These are phyloP conservation scores for Spinus olivaceus DNA, from an alignment of 2,797 vertebrate species.

Conservation along the genomic window DNA sequence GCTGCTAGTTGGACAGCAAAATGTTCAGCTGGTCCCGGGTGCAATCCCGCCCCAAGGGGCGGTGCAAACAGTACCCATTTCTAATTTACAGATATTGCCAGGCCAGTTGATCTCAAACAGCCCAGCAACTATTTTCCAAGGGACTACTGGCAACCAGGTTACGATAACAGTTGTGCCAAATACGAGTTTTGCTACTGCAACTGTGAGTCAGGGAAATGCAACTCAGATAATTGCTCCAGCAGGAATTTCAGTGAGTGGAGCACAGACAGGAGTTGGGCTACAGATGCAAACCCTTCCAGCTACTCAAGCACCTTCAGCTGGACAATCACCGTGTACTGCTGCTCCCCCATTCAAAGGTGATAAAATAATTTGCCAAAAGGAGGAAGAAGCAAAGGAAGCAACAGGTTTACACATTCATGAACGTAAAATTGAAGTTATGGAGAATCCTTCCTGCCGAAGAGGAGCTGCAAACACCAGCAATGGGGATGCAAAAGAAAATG, in stretches of 20 bases:
- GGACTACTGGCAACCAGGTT: slow-evolving; percentile 90
- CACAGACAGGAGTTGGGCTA: slow-evolving; percentile 85
- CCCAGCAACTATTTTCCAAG: slow-evolving; percentile 92
- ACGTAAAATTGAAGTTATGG: slow-evolving; percentile 98
- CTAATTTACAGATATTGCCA: slow-evolving; percentile 86
- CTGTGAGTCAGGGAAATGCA: slow-evolving; percentile 88
- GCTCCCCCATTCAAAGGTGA: slow-evolving; percentile 92
- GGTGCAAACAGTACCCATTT: slow-evolving; percentile 92
- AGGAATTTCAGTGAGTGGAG: slow-evolving; percentile 79
- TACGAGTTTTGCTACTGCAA: slow-evolving; percentile 91
- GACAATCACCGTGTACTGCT: slow-evolving; percentile 79
- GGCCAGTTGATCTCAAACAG: slow-evolving; percentile 93
- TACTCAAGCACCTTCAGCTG: slow-evolving; percentile 77
- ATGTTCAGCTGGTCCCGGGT: slow-evolving; percentile 92
- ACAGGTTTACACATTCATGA: slow-evolving; percentile 97
- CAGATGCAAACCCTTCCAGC: slow-evolving; percentile 83
- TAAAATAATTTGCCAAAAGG: slow-evolving; percentile 99
- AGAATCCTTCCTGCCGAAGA: slow-evolving; percentile 93
- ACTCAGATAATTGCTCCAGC: slow-evolving; percentile 82
- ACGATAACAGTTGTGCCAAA: slow-evolving; percentile 99
- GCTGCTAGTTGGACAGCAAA: slow-evolving; percentile 86
- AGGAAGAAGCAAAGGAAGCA: slow-evolving; percentile 98
- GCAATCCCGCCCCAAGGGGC: slow-evolving; percentile 83
- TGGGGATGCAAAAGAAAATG: slow-evolving; percentile 85
- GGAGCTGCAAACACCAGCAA: slow-evolving; percentile 91